Conservation (phyloP, 2,888 invertebrate genomes). For the Rutpela maculata region DNA sequence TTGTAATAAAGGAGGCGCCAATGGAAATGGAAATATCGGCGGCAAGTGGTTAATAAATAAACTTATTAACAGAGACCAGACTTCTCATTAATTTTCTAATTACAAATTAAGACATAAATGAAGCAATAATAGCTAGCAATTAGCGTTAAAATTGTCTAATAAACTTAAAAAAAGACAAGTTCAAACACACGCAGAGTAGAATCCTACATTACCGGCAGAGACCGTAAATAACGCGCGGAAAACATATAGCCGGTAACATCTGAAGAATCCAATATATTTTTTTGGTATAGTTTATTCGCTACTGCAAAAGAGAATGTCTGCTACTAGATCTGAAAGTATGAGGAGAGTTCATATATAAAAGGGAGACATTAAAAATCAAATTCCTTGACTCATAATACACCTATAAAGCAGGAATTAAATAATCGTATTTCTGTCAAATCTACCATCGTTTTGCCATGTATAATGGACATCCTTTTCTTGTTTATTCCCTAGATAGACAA, state of each 20-base stretch:
- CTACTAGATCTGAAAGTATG: conserved; percentile 10
- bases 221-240: conserved; percentile 23
- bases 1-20: conserved; percentile 4
- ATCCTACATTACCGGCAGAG: conserved; percentile 4
- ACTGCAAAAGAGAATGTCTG: conserved; percentile 34
- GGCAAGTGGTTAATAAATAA: conserved; percentile 11
- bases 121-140: conserved; percentile 16
- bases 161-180: conserved; percentile 9
- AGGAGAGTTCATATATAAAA: conserved; percentile 57
- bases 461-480: conserved; percentile 62
- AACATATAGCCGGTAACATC: conserved; percentile 34
- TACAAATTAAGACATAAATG: conserved; percentile 22
- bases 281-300: conserved; percentile 39
- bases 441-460: conserved; percentile 62
- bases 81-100: conserved; percentile 19
- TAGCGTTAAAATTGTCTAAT: conserved; percentile 20
- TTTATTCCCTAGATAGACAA: conserved; percentile 67
- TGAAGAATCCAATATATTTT: conserved; percentile 34
- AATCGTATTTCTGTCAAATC: conserved; percentile 67
- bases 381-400: conserved; percentile 59
- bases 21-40: conserved; percentile 8
- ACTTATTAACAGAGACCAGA: conserved; percentile 7
- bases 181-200: conserved; percentile 9
- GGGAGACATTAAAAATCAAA: conserved; percentile 57
- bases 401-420: conserved; percentile 63